Percentiles rank a stretch among this genome's conserved stretches.
Conservation (phyloP, 2,113 vertebrate genomes). For the Falcunculus frontatus region DNA sequence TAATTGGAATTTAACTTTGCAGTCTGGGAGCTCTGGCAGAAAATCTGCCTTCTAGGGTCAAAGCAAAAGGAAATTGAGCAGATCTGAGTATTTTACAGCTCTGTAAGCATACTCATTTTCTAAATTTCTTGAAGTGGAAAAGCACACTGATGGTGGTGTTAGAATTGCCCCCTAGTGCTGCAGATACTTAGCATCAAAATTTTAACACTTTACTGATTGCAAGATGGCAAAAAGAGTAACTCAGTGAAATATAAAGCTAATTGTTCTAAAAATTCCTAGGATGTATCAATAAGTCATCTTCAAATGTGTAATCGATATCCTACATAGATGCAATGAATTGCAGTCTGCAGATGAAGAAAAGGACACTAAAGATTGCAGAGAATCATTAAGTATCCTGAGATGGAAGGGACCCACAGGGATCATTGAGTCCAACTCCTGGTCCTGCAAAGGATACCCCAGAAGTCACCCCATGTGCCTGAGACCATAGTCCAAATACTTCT, state of each 20-base stretch:
- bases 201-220: neutral
- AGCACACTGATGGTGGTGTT: neutral
- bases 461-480: neutral
- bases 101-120: neutral
- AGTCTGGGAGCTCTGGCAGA: neutral
- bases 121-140: neutral
- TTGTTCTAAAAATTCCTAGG: neutral
- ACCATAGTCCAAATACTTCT: neutral
- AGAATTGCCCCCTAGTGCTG: neutral
- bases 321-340: neutral
- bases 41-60: neutral
- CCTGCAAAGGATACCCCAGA: neutral
- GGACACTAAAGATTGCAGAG: neutral
- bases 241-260: neutral
- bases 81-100: neutral
- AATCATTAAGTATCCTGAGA: neutral
- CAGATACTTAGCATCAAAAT: neutral
- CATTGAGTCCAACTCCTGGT: fast-evolving
- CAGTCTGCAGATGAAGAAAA: neutral
- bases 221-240: neutral
- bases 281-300: neutral
- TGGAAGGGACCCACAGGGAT: neutral
- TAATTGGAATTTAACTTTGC: neutral
- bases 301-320: neutral
- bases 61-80: neutral